Evolutionary conservation across 2,113 vertebrate genomes (phyloP), one percentile per base, ranked within the genome.

Genomic region (Riparia riparia): DNA sequence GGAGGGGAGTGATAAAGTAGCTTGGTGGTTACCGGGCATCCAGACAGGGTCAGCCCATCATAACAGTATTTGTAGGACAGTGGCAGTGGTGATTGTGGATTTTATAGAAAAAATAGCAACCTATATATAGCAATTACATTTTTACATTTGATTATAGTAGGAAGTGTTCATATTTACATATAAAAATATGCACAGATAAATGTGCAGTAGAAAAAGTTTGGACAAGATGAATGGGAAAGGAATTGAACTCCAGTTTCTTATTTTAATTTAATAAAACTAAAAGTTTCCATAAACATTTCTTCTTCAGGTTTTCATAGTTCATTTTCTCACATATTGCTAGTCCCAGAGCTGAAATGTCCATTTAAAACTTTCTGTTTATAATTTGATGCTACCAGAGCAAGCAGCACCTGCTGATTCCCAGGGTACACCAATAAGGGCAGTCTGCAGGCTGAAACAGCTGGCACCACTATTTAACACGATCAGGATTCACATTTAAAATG

Each of bases 361-460:
- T 93, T 93, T 85, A 76, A 84, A 93, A 84, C 20, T 86, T 61
- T 63, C 42, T 74, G 32, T 42, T 58, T 32, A 26, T 87, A 87
- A 91, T 82, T 68, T 49, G 31, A 90, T 96, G 71, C 29, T 74
- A 84, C 26, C 26, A 89, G 31, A 85, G 65, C 41, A 66, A 86
- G 77, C 37, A 78, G 34, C 73, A 90, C 84, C 84, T 94, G 81
- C 87, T 93, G 92, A 94, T 66, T 94, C 84, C 90, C 94, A 82
- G 13, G 24, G 19, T 37, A 82, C 11, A 51, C 7, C 29, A 82
- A 2, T 86, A 84, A 89, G 56, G 34, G 7, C 42, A 68, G 65
- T 72, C 39, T 95, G 22, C 61, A 81, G 44, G 10, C 51, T 91
- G 82, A 94, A 94, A 87, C 90, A 95, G 73, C 94, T 96, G 90